Conservation (phyloP, 2,113 vertebrate genomes). For the Leucoraja erinaceus region DNA sequence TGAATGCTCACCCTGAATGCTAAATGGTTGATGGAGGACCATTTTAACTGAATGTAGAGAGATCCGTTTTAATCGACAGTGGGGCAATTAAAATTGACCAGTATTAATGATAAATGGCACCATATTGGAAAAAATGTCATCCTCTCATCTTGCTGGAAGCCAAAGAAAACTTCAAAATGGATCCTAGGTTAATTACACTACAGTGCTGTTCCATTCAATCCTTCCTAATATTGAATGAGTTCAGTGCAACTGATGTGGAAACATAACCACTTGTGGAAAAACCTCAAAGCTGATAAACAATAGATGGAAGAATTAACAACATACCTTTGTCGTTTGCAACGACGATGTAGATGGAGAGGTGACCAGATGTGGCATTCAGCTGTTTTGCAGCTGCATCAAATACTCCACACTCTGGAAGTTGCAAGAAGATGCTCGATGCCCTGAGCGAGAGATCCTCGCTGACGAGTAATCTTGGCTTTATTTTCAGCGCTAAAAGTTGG, state of each 20-base stretch:
- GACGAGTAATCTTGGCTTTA: slow-evolving; percentile 29
- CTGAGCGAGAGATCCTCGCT: slow-evolving; percentile 23
- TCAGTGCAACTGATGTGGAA: background rate
- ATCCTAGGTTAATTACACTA: background rate
- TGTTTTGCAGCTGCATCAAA: slow-evolving; percentile 35
- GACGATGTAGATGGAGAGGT: background rate
- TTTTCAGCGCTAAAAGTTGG: background rate
- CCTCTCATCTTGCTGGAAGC: background rate
- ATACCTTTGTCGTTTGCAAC: slow-evolving; percentile 29
- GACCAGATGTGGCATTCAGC: background rate
- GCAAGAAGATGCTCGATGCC: slow-evolving; percentile 36
- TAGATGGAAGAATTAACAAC: background rate
- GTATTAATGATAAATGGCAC: background rate
- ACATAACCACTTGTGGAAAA: background rate
- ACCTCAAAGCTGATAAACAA: background rate
- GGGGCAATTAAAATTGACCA: too few species aligned
- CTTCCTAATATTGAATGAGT: background rate
- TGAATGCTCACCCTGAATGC: too few species aligned
- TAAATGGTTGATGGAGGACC: background rate
- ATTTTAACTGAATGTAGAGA: background rate
- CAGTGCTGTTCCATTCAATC: background rate
- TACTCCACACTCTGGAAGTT: slow-evolving; percentile 34
- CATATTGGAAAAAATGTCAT: background rate
- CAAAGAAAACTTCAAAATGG: background rate
- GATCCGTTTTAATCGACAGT: too few species aligned